Conservation (phyloP, 1,140 invertebrate species). For the Drosophila subpulchrella region DNA sequence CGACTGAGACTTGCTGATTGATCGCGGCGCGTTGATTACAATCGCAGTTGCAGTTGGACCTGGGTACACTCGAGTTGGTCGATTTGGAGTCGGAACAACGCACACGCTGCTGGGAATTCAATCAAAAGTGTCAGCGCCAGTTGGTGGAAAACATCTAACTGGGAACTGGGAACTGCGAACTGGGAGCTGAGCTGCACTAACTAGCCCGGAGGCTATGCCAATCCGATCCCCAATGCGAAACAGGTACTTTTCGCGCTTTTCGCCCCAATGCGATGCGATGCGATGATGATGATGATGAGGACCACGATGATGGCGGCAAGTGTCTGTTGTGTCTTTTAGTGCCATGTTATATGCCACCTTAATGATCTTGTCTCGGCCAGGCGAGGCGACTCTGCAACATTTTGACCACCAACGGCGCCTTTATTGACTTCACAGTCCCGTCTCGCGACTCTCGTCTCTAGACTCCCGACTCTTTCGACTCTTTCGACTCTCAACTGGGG, state of each 20-base stretch:
- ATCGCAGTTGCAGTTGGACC: slow-evolving; percentile 39
- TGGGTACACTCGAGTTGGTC: background rate
- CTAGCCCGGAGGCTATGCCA: slow-evolving; percentile 51
- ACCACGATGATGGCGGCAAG: slow-evolving; percentile 57
- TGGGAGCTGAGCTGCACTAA: slow-evolving; percentile 47
- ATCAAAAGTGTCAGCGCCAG: slow-evolving; percentile 81
- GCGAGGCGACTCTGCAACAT: slow-evolving; percentile 65
- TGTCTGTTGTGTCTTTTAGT: slow-evolving; percentile 82
- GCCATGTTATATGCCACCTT: slow-evolving; percentile 84
- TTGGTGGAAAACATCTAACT: slow-evolving; percentile 63
- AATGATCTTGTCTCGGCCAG: slow-evolving; percentile 84
- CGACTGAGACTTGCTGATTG: slow-evolving; percentile 65
- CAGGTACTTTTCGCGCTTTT: slow-evolving; percentile 71
- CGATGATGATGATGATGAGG: slow-evolving; percentile 31
- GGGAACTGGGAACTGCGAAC: slow-evolving; percentile 7
- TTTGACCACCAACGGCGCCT: slow-evolving; percentile 84
- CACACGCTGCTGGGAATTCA: slow-evolving; percentile 81
- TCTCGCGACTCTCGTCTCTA: slow-evolving; percentile 12
- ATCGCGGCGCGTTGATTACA: slow-evolving; percentile 79
- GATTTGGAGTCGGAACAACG: slow-evolving; percentile 46
- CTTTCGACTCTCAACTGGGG: slow-evolving; percentile 41
- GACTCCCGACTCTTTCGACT: slow-evolving; percentile 7
- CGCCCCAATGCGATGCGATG: slow-evolving; percentile 1
- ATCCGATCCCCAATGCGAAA: slow-evolving; percentile 63
- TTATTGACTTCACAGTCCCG: slow-evolving; percentile 75